These are phyloP conservation scores for Coenonympha arcania DNA, from an alignment of 2,888 invertebrate species.

Conservation along the genomic window DNA sequence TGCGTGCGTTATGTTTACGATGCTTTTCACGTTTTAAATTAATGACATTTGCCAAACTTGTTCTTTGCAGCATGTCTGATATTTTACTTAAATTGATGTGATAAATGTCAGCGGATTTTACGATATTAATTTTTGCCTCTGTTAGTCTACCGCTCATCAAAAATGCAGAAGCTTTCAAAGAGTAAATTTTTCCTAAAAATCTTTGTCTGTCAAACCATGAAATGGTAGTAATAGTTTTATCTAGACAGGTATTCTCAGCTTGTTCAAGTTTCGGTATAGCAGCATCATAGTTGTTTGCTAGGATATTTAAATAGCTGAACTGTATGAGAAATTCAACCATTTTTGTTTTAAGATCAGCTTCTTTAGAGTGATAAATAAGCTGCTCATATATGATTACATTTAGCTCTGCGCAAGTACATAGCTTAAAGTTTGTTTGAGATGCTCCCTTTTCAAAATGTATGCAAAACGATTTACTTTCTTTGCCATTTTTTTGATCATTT, in stretches of 20 bases:
- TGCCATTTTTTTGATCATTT: conserved; percentile 29
- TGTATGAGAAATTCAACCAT: conserved; percentile 51
- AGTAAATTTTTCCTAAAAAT: conserved; percentile 52
- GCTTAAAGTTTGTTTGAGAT: conserved; percentile 50
- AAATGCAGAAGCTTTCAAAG: conserved; percentile 50
- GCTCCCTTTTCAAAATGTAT: conserved; percentile 52
- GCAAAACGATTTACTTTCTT: conserved; percentile 34
- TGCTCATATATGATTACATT: conserved; percentile 56
- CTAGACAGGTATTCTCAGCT: conserved; percentile 45
- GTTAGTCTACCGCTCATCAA: conserved; percentile 41
- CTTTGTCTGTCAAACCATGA: conserved; percentile 39
- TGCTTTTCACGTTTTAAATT: conserved; percentile 42
- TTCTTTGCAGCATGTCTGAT: conserved; percentile 41
- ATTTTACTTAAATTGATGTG: conserved; percentile 47
- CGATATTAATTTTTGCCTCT: conserved; percentile 47
- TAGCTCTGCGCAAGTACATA: conserved; percentile 58
- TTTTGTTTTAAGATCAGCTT: conserved; percentile 56
- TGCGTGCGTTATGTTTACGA: conserved; percentile 36
- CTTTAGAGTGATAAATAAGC: conserved; percentile 54
- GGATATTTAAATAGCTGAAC: conserved; percentile 47
- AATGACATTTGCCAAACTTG: conserved; percentile 34
- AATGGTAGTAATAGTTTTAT: conserved; percentile 31
- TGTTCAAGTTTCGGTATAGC: conserved; percentile 47
- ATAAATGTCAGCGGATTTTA: conserved; percentile 50
- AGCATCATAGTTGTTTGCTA: conserved; percentile 43